Conservation (phyloP, 2,113 vertebrate species). For the Equus przewalskii region DNA sequence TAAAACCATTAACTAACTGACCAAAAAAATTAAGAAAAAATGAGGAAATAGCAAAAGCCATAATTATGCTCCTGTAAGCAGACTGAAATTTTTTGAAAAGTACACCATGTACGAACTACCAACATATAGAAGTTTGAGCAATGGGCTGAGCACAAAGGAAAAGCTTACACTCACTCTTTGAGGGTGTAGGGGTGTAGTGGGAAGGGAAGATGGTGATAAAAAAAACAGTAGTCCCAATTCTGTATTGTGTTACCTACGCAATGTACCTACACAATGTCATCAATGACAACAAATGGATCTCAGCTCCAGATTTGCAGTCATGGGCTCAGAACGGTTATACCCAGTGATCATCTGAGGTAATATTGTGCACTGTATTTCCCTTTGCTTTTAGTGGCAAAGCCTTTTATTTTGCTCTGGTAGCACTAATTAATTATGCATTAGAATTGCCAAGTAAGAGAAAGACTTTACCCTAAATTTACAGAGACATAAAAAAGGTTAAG, state of each 20-base stretch:
- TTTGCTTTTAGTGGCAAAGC: slow-evolving; percentile 63
- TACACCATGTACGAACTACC: background rate
- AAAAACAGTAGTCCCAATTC: background rate
- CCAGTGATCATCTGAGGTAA: slow-evolving; percentile 31
- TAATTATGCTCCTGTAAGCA: background rate
- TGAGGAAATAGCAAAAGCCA: background rate
- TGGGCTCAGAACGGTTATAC: background rate
- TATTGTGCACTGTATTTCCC: background rate
- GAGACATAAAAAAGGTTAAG: slow-evolving; percentile 76
- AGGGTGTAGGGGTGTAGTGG: background rate
- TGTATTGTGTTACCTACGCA: background rate
- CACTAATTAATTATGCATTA: slow-evolving; percentile 79
- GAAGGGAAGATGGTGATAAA: background rate
- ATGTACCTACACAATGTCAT: background rate
- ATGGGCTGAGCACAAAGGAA: background rate
- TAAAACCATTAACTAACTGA: background rate
- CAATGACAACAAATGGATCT: slow-evolving; percentile 5
- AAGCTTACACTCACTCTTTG: background rate
- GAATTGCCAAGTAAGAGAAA: slow-evolving; percentile 70
- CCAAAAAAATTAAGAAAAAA: background rate
- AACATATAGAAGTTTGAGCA: background rate
- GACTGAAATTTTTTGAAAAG: background rate
- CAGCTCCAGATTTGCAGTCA: background rate
- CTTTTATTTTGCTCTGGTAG: slow-evolving; percentile 69
- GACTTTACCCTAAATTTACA: slow-evolving; percentile 79